Evolutionary conservation across 2,113 vertebrate species (phyloP).

Genomic region (Cepphus grylle): DNA sequence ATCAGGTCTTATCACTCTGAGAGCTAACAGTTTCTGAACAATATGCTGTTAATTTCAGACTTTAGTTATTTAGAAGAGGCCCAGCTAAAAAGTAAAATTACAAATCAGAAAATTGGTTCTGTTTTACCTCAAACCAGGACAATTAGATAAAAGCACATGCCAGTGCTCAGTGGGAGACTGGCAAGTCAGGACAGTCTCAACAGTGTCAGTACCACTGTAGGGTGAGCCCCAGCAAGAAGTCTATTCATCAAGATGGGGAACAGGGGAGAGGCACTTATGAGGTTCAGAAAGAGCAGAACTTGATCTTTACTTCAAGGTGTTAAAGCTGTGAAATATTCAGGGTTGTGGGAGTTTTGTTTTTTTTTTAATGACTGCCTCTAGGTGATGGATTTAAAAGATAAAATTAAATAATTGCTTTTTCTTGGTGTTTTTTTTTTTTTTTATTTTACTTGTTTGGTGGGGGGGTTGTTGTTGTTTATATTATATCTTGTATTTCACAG

Average conservation of each 20-base stretch:
- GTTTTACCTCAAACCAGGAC: too few relatives aligned
- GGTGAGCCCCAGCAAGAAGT: not conserved
- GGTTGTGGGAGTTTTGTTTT: too few relatives aligned
- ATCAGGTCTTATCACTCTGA: too few relatives aligned
- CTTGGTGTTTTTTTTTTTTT: not conserved
- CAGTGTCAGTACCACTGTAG: not conserved
- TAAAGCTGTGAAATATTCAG: not conserved
- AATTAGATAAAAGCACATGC: not conserved
- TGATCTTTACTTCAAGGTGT: not conserved
- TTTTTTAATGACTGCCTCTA: not conserved
- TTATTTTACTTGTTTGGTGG: not conserved
- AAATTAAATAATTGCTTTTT: not conserved
- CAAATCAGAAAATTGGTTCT: too few relatives aligned
- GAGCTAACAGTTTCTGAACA: too few relatives aligned
- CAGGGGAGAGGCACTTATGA: not conserved
- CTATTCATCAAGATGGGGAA: not conserved
- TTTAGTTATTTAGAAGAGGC: too few relatives aligned
- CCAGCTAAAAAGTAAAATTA: too few relatives aligned
- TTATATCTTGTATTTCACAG: not conserved
- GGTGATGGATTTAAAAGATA: not conserved
- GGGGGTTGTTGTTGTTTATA: not conserved
- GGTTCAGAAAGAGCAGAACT: not conserved
- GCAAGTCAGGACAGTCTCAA: not conserved
- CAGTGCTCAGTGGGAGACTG: fast-evolving
- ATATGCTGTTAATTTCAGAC: too few relatives aligned